Conservation (phyloP, 2,113 vertebrate genomes). For the Rousettus leschenaultii region DNA sequence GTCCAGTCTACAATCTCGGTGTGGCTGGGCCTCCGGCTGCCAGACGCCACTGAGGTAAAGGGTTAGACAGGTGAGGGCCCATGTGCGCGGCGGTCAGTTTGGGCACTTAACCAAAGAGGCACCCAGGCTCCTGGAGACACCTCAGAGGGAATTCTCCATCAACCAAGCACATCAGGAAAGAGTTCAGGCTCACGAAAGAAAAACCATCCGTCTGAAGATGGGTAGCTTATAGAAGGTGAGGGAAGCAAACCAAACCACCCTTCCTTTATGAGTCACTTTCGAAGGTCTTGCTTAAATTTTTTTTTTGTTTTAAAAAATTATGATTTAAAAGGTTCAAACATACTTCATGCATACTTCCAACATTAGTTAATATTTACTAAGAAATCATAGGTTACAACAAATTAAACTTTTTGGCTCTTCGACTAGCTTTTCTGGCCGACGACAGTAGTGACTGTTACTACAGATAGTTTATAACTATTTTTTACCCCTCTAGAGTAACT, state of each 20-base stretch:
- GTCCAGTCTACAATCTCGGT: background rate
- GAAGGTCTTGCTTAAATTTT: constrained; percentile 47
- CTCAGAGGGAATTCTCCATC: constrained; percentile 11
- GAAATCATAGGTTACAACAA: constrained; percentile 75
- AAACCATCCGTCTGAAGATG: constrained; percentile 31
- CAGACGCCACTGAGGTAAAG: background rate
- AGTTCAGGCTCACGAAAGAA: constrained; percentile 13
- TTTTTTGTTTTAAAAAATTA: constrained; percentile 56
- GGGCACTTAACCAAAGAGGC: background rate
- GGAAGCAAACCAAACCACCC: constrained; percentile 16
- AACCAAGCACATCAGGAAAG: background rate
- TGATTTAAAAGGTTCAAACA: constrained; percentile 70
- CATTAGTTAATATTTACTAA: constrained; percentile 69
- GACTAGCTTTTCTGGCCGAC: constrained; percentile 45
- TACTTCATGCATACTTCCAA: constrained; percentile 58
- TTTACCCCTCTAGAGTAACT: constrained; percentile 31
- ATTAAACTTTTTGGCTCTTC: constrained; percentile 66
- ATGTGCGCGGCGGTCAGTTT: background rate
- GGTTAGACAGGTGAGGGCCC: background rate
- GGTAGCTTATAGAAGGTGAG: background rate
- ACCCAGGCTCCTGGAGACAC: background rate
- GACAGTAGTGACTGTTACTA: constrained; percentile 55
- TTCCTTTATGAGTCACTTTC: constrained; percentile 47
- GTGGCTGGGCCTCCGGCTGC: background rate
- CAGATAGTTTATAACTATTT: constrained; percentile 64